These are phyloP conservation scores for Mactromeris polynyma DNA, from an alignment of 2,888 invertebrate species.

Conservation along the genomic window DNA sequence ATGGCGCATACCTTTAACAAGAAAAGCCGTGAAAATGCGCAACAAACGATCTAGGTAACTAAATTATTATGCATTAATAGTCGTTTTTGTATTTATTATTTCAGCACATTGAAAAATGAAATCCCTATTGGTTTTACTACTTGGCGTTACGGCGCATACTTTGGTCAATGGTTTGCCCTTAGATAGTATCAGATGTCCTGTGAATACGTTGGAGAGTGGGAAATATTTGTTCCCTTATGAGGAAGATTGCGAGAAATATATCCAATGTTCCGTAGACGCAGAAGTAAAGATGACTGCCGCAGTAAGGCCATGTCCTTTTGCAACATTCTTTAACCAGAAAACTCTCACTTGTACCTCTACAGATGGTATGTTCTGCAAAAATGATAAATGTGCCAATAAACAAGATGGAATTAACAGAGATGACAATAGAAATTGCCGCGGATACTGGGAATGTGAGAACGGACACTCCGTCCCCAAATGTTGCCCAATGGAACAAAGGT, in stretches of 20 bases:
- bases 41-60: neutral
- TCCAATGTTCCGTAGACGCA: conserved; percentile 63
- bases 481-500: conserved; percentile 70
- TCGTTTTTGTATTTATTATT: neutral
- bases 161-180: neutral
- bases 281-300: conserved; percentile 51
- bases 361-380: conserved; percentile 53
- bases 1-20: neutral
- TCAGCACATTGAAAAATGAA: neutral
- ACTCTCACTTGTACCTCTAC: conserved; percentile 60
- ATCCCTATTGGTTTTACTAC: neutral
- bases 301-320: conserved; percentile 64
- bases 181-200: neutral
- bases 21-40: neutral
- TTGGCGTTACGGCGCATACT: neutral
- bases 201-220: too few species aligned
- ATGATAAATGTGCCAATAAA: conserved; percentile 1
- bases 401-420: conserved; percentile 19
- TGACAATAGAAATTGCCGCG: conserved; percentile 67
- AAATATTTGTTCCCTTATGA: neutral
- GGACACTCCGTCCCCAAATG: conserved; percentile 69
- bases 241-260: neutral
- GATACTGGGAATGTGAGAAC: conserved; percentile 72
- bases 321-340: conserved; percentile 68
- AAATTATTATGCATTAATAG: too few species aligned